Base-by-base conservation (phyloP, 2,113 vertebrate species). In the Parus major region DNA sequence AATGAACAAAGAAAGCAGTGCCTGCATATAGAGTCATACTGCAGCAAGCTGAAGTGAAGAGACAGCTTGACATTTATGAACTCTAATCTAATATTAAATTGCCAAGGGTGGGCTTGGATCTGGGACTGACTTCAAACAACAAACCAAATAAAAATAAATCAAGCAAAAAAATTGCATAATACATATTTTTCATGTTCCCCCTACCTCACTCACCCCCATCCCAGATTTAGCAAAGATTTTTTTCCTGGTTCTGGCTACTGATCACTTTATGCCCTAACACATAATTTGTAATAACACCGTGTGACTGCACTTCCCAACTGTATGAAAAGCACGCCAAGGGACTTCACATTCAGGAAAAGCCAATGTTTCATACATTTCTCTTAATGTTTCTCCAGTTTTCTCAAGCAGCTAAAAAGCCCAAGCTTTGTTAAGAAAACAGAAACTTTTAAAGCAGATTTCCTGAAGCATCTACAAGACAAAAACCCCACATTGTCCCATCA, bases 141-240 rank as follows among this genome's bases (percentile, higher is more conserved):
- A 72, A 81, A 95, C 50, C 8, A 49, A 95, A 96, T 77, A n/a
- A 94, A 97, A 97, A 94, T 72, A 91, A 81, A 76, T 77, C 73
- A 88, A 95, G 14, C 7, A 12, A 60, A 60, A 86, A 87, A 61
- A 36, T 31, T 82, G 7, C 33, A 49, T 2, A 50, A 23, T 46
- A 25, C 1, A 5, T 49, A 44, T 59, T 36, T 64, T 72, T 49
- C 1, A 17, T 33, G 49, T 76, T 78, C 15, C 23, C 42, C 12
- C 17, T 28, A 22, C 2, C 5, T 31, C 31, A 47, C 47, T 39
- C 23, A 12, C 1, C 2, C 4, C 29, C 2, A 17, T 18, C 17
- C 17, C 29, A 47, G 3, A 42, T 69, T 71, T 76, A 60, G 1
- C 25, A 79, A 11, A 44, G 8, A 22, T 11, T 5, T 35, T 86